Percentiles rank a stretch among this genome's conserved stretches.
phyloP scores from a whole-genome alignment of 2,113 vertebrate species.

The Edolisoma coerulescens region DNA sequence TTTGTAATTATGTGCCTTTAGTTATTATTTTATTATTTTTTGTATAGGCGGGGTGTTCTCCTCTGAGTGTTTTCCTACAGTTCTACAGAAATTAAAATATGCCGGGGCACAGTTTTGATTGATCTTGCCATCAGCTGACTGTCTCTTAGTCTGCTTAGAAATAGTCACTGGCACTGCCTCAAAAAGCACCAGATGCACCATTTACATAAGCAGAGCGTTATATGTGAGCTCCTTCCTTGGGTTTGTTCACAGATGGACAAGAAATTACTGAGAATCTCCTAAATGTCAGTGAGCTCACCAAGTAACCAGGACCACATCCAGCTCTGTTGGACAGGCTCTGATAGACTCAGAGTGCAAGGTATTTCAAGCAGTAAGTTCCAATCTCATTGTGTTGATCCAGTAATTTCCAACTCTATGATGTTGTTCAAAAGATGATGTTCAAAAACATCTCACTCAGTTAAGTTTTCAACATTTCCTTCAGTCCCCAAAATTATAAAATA shows the following conservation, averaged over 20 bases:
- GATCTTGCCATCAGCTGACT: not conserved
- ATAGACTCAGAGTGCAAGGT: not conserved
- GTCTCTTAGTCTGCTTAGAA: not conserved
- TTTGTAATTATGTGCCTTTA: not conserved
- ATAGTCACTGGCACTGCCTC: slow-evolving; percentile 6
- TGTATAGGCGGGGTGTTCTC: not conserved
- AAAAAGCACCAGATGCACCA: slow-evolving; percentile 2
- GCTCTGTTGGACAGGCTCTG: not conserved
- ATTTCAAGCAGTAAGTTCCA: not conserved
- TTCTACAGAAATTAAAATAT: not conserved
- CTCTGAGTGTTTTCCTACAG: not conserved
- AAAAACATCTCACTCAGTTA: not conserved
- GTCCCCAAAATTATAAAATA: not conserved
- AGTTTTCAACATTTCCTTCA: not conserved
- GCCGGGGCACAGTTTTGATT: not conserved
- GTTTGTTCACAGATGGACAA: not conserved
- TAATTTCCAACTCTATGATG: not conserved
- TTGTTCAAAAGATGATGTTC: not conserved
- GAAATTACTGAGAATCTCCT: not conserved
- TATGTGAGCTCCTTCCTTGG: not conserved
- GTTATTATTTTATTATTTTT: not conserved
- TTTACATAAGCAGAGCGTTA: not conserved
- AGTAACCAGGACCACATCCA: not conserved
- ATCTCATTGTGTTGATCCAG: not conserved
- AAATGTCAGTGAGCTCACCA: not conserved